Conservation (phyloP, 2,888 invertebrate genomes). For the Entomobrya multifasciata region DNA sequence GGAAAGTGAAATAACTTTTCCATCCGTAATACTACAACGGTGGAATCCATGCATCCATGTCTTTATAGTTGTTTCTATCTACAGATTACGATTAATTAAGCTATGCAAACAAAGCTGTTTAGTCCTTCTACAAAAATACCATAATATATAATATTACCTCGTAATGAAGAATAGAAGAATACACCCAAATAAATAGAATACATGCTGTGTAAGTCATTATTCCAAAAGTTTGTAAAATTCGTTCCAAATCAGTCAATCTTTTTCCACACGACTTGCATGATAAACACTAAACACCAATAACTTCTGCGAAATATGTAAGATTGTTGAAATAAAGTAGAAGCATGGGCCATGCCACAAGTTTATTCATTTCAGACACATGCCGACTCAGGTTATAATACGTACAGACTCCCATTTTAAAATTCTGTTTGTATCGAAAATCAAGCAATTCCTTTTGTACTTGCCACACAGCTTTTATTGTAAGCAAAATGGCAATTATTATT, state of each 20-base stretch:
- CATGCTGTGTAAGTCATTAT: background rate
- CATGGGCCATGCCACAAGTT: background rate
- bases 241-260: background rate
- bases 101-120: background rate
- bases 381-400: background rate
- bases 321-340: background rate
- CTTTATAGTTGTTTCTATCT: background rate
- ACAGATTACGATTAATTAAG: too few relatives aligned
- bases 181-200: background rate
- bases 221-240: background rate
- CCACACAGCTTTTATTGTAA: conserved; percentile 7
- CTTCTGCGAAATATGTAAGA: conserved; percentile 3
- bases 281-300: background rate
- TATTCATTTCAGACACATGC: background rate
- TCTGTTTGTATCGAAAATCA: too few relatives aligned
- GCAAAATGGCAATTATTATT: background rate
- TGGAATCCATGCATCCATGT: background rate
- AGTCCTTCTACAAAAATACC: background rate
- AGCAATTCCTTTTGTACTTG: background rate
- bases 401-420: background rate
- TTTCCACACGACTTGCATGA: background rate
- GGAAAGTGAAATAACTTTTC: background rate
- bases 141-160: background rate
- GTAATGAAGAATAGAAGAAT: background rate
- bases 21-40: background rate